Evolutionary conservation across 2,888 invertebrate species (phyloP), one percentile per base, ranked within the genome.

Genomic region (Metalampra italica): DNA sequence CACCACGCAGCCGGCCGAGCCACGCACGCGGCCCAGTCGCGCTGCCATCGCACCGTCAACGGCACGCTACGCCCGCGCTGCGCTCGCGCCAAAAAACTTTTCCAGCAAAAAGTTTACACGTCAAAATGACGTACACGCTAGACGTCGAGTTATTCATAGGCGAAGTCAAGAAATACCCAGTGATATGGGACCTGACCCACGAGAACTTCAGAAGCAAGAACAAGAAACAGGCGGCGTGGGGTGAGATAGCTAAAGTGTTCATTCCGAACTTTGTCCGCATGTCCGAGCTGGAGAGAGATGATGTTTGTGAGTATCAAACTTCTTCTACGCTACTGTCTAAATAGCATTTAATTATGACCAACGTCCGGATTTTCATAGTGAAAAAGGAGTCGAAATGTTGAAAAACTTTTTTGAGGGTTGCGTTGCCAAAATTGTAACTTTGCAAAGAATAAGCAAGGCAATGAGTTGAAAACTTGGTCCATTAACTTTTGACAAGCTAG

Each of bases 151-250:
- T 57, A 46, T 84, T 86, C 55, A 83, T 85, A 49, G 64, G 64
- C 56, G 83, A 83, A 75, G 74, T 86, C 58, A 66, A 76, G 62
- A 82, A 78, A 47, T 65, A 71, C 41, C 80, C 78, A 8, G 75
- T 70, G 51, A 62, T 85, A 54, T 86, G 85, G 85, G 71, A 82
- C 53, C 49, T 71, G 29, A 69, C 68, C 43, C 59, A 66, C 54
- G 77, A 78, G 46, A 75, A 75, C 15, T 62, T 71, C 51, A 66
- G 75, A 43, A 62, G 62, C 47, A 72, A 68, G 52, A 56, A 46
- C 40, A 68, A 64, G 38, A 81, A 81, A 43, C 68, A 71, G 38
- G 56, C 61, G 11, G 85, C 85, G 5, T 85, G 85, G 86, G 56
- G 57, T 0, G 65, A 73, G 13, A 66, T 85, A 39, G 82, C 82